Evolutionary conservation across 2,113 vertebrate genomes (phyloP), one percentile per base, ranked within the genome.

Genomic region (Misgurnus anguillicaudatus): DNA sequence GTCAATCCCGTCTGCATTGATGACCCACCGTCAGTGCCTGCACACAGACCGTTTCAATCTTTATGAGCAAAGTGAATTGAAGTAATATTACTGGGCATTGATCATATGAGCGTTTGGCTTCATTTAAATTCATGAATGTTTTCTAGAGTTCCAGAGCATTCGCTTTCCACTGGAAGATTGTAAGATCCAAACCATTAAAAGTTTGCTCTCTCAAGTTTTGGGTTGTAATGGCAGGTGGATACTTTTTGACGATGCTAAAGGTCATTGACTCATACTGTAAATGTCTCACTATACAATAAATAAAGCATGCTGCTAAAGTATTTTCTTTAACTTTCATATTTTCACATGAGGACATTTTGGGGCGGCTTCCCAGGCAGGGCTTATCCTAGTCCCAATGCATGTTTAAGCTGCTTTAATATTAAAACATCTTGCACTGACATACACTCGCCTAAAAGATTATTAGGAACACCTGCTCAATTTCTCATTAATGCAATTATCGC

Each of bases 111-210:
- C 51, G 13, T 71, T 71, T 71, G 51, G 19, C 51, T 53, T 16
- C 5, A 41, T 72, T 72, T 41, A 72, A 72, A 72, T 72, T 58
- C 69, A 58, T 72, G 69, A 72, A 41, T 3, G 39, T 14, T 73
- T 72, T 17, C 24, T 3, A n/a, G 47, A 57, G 51, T 53, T 47
- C 24, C 9, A 70, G 24, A 70, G 36, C 0, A 70, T 19, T 21
- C 11, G 58, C 5, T 71, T 71, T 71, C 51, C 38, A 31, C n/a
- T 6, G 42, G 69, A 58, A 58, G 14, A 24, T 14, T 72, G 48
- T 72, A 41, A 72, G 55, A 58, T n/a, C 4, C 38, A 72, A 58
- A 9, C 70, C 38, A 72, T 72, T 38, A 58, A 72, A 72, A 72
- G 51, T 72, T 72, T 38, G 51, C 51, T 69, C 36, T 69, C 67